Base-by-base conservation (phyloP, 1,140 invertebrate genomes). In the Drosophila elegans region DNA sequence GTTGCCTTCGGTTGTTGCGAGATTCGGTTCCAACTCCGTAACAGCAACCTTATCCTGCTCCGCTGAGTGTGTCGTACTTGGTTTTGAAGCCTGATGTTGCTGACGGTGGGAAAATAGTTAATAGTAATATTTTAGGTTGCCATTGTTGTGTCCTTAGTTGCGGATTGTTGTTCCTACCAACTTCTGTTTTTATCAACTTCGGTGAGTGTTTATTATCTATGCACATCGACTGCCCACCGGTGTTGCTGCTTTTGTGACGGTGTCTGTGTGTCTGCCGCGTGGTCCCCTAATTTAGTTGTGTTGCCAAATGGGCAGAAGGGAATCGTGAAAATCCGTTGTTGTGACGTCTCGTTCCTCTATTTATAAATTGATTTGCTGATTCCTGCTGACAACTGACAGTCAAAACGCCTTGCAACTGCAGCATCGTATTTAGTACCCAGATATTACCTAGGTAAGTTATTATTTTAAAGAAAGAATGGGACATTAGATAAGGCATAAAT, bases 211-310 rank as follows among this genome's bases (percentile, higher is more conserved):
- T 53, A 44, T 45, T 60, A 27, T 38, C 9, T 42, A 61, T 61
- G 13, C 34, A 67, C 36, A 27, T 38, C 44, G 42, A 6, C 32
- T 32, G 25, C 32, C 46, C 12, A 67, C 13, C 27, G 6, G 32
- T 45, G 60, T 25, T 64, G 44, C 36, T 64, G 60, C 34, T 34
- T 49, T 39, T 66, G 81, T 59, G 54, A 54, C 52, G 49, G 48
- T 52, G 63, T 80, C 74, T 80, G 68, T 62, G 46, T 61, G 48
- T 67, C 79, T 67, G 71, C 61, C 51, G 46, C 51, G 54, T 41
- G 54, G 60, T 54, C 54, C 60, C 46, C 68, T 81, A 78, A 82
- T 82, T 86, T 67, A 85, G 75, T 86, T 78, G 74, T 81, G 78
- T 69, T 74, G 82, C 82, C 62, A 86, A 78, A 63, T 45, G 34